Evolutionary conservation across 2,797 vertebrate genomes (phyloP), one percentile per base, ranked within the genome.

Genomic region (Acipenser oxyrinchus): DNA sequence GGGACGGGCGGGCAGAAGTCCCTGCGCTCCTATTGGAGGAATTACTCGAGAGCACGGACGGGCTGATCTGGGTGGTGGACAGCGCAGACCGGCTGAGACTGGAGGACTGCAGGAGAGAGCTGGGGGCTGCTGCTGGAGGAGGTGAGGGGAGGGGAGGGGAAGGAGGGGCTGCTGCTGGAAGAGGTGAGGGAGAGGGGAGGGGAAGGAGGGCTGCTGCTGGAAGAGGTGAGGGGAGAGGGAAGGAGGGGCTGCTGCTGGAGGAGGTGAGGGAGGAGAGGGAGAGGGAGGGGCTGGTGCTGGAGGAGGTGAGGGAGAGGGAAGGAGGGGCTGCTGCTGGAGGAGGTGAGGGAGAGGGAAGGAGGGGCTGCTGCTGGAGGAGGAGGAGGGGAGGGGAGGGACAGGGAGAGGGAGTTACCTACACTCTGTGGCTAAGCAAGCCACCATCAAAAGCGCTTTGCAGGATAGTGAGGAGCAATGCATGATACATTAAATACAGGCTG

Each of bases 41-140:
- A 96, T 85, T 96, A 96, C 83, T 96, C 52, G 94, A 96, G 80
- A 94, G 94, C 84, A 96, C 94, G 0, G 94, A 96, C 0, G 94
- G 94, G 8, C 83, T 96, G 77, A 90, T 96, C 84, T 96, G 94
- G 94, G 94, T 96, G 74, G 94, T 96, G 81, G 94, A 96, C 87
- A 95, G 93, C 0, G 93, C 93, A 0, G 94, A 96, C 83, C 85
- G 89, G 59, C 89, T 92, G 62, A 82, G 94, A 68, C 77, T 96
- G 76, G 86, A 92, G n/a, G 93, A 96, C 83, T 96, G 94, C 77
- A 84, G 66, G 52, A 82, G 81, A 66, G 94, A 96, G 78, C 86
- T 96, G 4, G 74, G 60, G 79, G 8, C 89, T 96, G 67, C 76
- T 95, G 70, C 80, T 87, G 76, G 94, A 95, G 73, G 93, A 95